Conservation (phyloP, 1,140 invertebrate genomes). For the Zaprionus nigranus region DNA sequence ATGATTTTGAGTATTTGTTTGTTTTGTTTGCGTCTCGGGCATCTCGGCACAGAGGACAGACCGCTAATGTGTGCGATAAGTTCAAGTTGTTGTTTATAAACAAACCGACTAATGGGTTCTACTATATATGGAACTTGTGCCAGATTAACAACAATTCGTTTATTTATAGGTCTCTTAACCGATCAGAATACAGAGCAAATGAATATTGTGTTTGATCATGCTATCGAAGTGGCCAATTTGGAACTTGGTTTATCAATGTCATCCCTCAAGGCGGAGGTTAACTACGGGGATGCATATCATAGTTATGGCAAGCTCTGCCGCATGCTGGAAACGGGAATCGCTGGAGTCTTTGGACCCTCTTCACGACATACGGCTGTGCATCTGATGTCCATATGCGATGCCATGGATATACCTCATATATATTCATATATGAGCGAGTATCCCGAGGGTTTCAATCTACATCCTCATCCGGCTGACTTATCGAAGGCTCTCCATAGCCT, state of each 20-base stretch:
- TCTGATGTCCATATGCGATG: conserved; percentile 94
- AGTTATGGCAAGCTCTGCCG: conserved; percentile 82
- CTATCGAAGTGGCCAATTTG: conserved; percentile 72
- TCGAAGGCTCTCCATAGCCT: conserved; percentile 90
- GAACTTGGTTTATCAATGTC: conserved; percentile 55
- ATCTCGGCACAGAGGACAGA: conserved; percentile 15
- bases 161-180: conserved; percentile 70
- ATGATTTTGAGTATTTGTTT: conserved; percentile 74
- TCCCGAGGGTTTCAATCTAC: conserved; percentile 91
- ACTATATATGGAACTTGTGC: conserved; percentile 5
- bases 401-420: conserved; percentile 94
- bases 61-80: conserved; percentile 44
- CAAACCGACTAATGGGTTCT: conserved; percentile 58
- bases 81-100: conserved; percentile 77
- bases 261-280: conserved; percentile 65
- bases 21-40: conserved; percentile 51
- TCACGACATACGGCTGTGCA: conserved; percentile 88
- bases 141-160: conserved; percentile 16
- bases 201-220: conserved; percentile 77
- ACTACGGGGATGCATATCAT: conserved; percentile 83
- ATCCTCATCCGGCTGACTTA: conserved; percentile 91
- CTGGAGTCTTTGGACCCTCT: conserved; percentile 93
- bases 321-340: conserved; percentile 87
- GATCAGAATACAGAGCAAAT: conserved; percentile 73
- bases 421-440: conserved; percentile 88